These are phyloP conservation scores for Steinernema hermaphroditum DNA, from an alignment of 2,888 invertebrate species.

Conservation along the genomic window DNA sequence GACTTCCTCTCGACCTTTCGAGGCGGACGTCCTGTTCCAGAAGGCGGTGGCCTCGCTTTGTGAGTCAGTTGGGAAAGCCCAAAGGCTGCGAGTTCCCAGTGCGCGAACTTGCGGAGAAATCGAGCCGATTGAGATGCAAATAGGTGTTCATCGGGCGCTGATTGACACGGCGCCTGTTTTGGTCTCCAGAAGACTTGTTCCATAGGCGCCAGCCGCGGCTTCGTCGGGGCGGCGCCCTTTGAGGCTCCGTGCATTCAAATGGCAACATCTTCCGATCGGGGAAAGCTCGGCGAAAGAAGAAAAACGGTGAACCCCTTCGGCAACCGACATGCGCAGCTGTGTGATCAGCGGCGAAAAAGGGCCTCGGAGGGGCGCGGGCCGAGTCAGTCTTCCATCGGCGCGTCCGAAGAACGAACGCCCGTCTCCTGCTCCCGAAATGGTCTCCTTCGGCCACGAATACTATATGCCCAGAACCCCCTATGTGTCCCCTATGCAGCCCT, in stretches of 20 bases:
- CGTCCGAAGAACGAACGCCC: neutral
- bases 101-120: neutral
- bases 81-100: neutral
- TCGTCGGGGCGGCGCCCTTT: conserved; percentile 1
- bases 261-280: conserved; percentile 24
- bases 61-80: conserved; percentile 8
- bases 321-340: conserved; percentile 28
- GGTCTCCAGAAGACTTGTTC: no score
- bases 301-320: conserved; percentile 21
- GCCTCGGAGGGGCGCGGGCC: neutral
- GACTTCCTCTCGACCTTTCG: neutral
- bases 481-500: neutral
- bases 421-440: neutral
- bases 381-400: neutral
- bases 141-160: neutral
- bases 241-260: conserved; percentile 26
- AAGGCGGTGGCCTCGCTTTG: conserved; percentile 10
- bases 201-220: no score
- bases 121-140: neutral
- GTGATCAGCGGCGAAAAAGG: conserved; percentile 1
- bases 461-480: neutral
- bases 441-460: neutral
- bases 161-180: neutral
- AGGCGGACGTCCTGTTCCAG: conserved; percentile 12
- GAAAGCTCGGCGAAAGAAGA: conserved; percentile 8